A percentile compares a stretch with the other conserved stretches of the same genome.
Evolutionary conservation across 92 coral and sea anemone species (phyloP).

Genomic region (Umimayanthus chanpuru): DNA sequence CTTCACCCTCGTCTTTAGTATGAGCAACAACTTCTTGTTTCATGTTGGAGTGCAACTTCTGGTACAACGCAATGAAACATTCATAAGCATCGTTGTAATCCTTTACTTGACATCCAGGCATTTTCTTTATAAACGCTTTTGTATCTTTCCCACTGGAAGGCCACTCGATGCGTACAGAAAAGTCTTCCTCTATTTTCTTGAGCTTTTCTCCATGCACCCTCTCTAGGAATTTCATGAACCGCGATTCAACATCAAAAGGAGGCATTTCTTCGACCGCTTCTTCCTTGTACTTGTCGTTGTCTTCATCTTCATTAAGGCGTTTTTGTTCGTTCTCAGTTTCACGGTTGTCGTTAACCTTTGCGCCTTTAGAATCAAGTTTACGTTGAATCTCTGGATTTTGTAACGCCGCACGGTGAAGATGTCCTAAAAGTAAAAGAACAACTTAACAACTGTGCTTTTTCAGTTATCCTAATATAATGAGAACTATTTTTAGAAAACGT

Average conservation of each 20-base stretch:
- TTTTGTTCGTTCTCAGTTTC: not conserved
- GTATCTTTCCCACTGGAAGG: constrained; percentile 2
- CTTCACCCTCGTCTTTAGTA: not conserved
- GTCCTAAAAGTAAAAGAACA: not conserved
- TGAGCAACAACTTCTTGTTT: constrained; percentile 15
- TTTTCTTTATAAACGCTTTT: not conserved
- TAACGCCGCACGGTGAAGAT: constrained; percentile 13
- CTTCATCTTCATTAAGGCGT: not conserved
- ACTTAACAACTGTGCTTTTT: not conserved
- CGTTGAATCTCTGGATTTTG: too few species aligned
- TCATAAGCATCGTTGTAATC: not conserved
- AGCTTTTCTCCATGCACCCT: not conserved
- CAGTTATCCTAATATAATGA: too few species aligned
- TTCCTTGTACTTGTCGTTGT: not conserved
- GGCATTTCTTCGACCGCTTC: not conserved
- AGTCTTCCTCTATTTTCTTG: not conserved
- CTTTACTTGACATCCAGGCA: not conserved
- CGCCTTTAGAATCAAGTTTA: not conserved
- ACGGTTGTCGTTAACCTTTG: not conserved
- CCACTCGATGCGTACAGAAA: constrained; percentile 30
- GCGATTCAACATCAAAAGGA: constrained; percentile 25
- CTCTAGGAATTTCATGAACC: not conserved
- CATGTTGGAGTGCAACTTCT: not conserved
- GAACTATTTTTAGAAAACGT: too few species aligned
- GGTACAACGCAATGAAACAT: not conserved